Evolutionary conservation across 2,797 vertebrate species (phyloP).

Genomic region (Chelmon rostratus): DNA sequence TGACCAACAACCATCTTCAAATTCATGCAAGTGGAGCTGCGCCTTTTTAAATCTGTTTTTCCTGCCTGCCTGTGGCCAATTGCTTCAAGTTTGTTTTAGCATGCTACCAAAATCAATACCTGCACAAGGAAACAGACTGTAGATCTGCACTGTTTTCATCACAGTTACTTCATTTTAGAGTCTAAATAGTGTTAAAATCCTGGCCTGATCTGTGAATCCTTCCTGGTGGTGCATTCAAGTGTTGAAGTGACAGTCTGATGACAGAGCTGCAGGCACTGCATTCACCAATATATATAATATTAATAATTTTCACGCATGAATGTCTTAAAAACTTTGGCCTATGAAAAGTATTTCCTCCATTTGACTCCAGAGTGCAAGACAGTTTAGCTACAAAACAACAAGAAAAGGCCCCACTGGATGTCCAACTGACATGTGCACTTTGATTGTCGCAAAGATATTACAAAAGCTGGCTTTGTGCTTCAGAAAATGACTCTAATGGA

Average conservation of each 20-base stretch:
- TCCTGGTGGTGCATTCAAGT: neutral
- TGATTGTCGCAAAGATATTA: too few species aligned
- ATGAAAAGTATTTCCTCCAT: too few species aligned
- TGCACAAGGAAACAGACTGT: neutral
- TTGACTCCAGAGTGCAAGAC: too few species aligned
- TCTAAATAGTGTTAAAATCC: neutral
- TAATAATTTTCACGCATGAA: too few species aligned
- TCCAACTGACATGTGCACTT: too few species aligned
- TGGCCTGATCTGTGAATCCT: neutral
- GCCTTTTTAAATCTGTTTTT: neutral
- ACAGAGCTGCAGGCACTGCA: neutral
- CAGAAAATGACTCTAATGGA: too few species aligned
- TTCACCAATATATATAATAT: too few species aligned
- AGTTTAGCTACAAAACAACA: too few species aligned
- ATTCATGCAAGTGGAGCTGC: neutral
- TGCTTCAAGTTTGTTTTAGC: neutral
- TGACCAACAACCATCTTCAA: neutral
- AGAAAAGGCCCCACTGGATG: too few species aligned
- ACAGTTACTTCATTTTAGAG: neutral
- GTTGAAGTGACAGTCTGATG: neutral
- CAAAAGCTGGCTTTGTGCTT: too few species aligned
- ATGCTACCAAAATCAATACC: neutral
- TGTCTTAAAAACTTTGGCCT: too few species aligned
- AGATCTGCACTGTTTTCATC: neutral
- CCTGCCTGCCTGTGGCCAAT: neutral